phyloP scores from a whole-genome alignment of 2,113 vertebrate genomes.

The Aramus guarauna region DNA sequence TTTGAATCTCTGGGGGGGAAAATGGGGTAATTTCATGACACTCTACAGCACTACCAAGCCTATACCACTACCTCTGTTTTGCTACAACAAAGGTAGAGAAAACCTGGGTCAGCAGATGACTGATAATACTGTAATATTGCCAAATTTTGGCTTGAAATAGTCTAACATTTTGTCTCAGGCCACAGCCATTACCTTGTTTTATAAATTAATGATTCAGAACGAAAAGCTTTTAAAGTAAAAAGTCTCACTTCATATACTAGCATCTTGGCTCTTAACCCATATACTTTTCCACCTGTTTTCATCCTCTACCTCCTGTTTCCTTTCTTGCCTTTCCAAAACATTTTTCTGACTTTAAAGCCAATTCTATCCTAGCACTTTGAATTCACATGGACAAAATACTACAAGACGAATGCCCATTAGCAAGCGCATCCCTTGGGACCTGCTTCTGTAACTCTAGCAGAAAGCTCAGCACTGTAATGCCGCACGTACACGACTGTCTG shows the following conservation, averaged over 20 bases:
- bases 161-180: not conserved
- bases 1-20: not conserved
- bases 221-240: not conserved
- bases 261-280: not conserved
- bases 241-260: not conserved
- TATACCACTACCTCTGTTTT: not conserved
- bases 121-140: not conserved
- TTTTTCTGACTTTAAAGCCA: not conserved
- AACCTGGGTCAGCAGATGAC: not conserved
- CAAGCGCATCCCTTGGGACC: not conserved
- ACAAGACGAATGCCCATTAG: not conserved
- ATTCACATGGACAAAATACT: accelerated
- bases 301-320: not conserved
- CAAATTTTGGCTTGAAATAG: not conserved
- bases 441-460: not conserved
- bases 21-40: not conserved
- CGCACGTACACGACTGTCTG: not conserved
- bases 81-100: not conserved
- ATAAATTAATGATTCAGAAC: not conserved
- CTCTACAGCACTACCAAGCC: not conserved
- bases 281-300: not conserved
- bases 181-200: not conserved
- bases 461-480: not conserved
- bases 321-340: not conserved
- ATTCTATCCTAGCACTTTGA: not conserved